These are phyloP conservation scores for Ochotona curzoniae DNA, from an alignment of 2,113 vertebrate species.

Conservation along the genomic window DNA sequence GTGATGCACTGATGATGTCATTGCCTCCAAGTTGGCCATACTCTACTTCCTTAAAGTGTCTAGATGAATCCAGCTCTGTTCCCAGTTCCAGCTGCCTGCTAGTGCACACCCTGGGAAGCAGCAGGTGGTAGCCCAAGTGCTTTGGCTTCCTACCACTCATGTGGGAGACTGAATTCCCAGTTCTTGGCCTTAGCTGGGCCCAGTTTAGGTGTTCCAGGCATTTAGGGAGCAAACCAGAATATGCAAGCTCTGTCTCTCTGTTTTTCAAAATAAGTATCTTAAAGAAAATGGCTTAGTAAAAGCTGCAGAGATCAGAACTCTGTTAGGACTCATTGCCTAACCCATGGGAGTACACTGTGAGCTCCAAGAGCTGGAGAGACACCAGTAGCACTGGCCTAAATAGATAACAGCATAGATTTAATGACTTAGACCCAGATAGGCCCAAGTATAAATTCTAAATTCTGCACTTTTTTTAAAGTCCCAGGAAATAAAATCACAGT, in stretches of 20 bases:
- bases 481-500: not conserved
- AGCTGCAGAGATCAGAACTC: not conserved
- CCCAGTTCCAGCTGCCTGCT: too few species aligned
- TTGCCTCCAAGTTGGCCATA: not conserved
- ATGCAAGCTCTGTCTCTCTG: too few species aligned
- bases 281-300: not conserved
- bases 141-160: too few species aligned
- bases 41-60: not conserved
- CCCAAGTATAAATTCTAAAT: not conserved
- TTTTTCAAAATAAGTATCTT: too few species aligned
- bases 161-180: too few species aligned
- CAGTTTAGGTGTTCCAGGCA: too few species aligned
- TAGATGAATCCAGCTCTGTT: too few species aligned
- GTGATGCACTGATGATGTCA: not conserved
- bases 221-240: too few species aligned
- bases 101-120: too few species aligned
- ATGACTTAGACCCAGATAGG: not conserved
- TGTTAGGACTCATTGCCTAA: not conserved
- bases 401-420: not conserved
- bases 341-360: not conserved
- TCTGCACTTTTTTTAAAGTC: not conserved
- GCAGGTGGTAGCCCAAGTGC: too few species aligned
- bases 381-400: not conserved
- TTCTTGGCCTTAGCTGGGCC: too few species aligned
- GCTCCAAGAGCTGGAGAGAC: not conserved